These are phyloP conservation scores for Pogonognathellus flavescens DNA, from an alignment of 1,140 invertebrate genomes.

Conservation along the genomic window DNA sequence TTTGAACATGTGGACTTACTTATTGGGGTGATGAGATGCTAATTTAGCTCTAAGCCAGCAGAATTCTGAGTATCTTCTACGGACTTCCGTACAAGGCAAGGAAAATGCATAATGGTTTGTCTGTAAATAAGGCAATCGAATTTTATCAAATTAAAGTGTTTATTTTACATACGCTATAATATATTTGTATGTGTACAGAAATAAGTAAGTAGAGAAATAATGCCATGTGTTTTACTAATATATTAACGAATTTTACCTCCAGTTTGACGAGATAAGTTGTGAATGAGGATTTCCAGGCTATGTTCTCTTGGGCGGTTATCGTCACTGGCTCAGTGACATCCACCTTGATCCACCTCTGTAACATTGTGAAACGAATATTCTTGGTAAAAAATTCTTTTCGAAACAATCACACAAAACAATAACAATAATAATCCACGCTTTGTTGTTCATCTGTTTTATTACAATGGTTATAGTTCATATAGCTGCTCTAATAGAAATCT, in stretches of 20 bases:
- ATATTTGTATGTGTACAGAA: neutral
- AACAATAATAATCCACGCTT: neutral
- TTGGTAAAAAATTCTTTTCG: neutral
- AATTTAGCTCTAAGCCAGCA: constrained; percentile 63
- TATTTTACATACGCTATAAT: too few relatives aligned
- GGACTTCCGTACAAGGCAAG: constrained; percentile 56
- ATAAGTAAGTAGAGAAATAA: neutral
- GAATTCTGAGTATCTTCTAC: constrained; percentile 64
- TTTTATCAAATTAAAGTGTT: too few relatives aligned
- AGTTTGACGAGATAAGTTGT: constrained; percentile 61
- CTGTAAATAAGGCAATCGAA: constrained; percentile 46
- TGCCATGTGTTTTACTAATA: neutral
- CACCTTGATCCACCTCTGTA: constrained; percentile 61
- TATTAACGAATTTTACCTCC: constrained; percentile 51
- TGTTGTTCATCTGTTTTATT: neutral
- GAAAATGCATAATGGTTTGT: constrained; percentile 64
- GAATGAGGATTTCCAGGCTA: constrained; percentile 59
- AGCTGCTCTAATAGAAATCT: too few relatives aligned
- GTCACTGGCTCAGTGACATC: constrained; percentile 61
- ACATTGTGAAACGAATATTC: neutral
- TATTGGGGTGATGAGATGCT: constrained; percentile 64
- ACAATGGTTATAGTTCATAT: neutral
- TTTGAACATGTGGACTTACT: constrained; percentile 57
- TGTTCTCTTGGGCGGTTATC: constrained; percentile 57
- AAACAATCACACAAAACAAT: neutral